Evolutionary conservation across 2,888 invertebrate genomes (phyloP).

Genomic region (Argyra leucocephala): DNA sequence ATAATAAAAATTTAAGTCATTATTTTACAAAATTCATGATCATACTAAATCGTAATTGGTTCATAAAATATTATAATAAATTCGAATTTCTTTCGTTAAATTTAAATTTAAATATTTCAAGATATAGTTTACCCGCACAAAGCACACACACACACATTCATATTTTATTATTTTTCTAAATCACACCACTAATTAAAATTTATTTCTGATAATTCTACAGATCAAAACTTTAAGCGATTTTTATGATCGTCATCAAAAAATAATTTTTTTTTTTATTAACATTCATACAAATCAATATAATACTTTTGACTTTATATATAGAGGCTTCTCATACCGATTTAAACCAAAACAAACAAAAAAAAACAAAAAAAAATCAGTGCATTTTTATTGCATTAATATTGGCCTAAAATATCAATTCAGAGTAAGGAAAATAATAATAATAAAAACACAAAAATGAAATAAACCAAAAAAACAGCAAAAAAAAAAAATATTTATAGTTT

Average conservation of each 20-base stretch:
- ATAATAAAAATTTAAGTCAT: no score
- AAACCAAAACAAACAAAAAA: not conserved
- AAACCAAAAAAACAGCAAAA: no score
- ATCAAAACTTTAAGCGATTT: not conserved
- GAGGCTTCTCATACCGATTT: no score
- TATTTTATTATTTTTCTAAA: not conserved
- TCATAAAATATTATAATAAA: no score
- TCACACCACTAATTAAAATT: slow-evolving; percentile 2
- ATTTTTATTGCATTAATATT: not conserved
- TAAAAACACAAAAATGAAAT: not conserved
- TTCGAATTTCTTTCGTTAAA: no score
- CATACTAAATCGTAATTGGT: no score
- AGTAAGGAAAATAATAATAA: not conserved
- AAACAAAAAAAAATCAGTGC: not conserved
- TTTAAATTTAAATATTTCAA: no score
- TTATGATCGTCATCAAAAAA: not conserved
- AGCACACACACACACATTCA: no score
- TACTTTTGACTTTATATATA: not conserved
- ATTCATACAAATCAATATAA: no score
- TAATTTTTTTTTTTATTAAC: not conserved
- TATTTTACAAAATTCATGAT: no score
- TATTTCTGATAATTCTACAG: not conserved
- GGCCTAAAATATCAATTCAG: not conserved
- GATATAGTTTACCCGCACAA: no score
- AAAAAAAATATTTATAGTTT: not conserved